Percentiles rank a stretch among this genome's conserved stretches.
phyloP scores from a whole-genome alignment of 92 coral and sea anemone genomes.

The Parazoanthus darwini region DNA sequence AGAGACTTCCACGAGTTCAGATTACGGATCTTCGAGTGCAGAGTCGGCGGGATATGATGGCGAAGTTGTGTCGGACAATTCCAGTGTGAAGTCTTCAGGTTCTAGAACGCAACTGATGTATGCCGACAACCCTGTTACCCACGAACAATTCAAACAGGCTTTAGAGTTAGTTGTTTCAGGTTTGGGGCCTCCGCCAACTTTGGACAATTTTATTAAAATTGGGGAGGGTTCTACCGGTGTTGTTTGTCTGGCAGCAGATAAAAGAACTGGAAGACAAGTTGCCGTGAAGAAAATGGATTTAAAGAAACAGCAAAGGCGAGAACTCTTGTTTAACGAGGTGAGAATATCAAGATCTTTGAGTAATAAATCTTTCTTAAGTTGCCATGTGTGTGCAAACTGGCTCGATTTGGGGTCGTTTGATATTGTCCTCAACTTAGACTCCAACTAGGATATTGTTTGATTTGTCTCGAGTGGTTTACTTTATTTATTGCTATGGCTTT shows the following conservation, averaged over 20 bases:
- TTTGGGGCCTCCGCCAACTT: constrained; percentile 73
- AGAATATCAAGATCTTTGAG: constrained; percentile 46
- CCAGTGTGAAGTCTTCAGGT: constrained; percentile 51
- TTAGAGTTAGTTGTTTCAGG: constrained; percentile 87
- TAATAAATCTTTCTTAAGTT: constrained; percentile 30
- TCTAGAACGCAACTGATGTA: constrained; percentile 94
- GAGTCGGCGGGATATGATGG: constrained; percentile 66
- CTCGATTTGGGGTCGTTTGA: not conserved
- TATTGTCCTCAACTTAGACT: not conserved
- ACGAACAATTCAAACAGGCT: constrained; percentile 93
- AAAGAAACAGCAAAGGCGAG: constrained; percentile 94
- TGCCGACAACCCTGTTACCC: constrained; percentile 91
- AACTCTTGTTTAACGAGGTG: constrained; percentile 97
- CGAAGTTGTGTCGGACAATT: constrained; percentile 59
- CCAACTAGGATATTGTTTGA: not conserved
- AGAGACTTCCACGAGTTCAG: constrained; percentile 79
- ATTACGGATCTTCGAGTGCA: constrained; percentile 89
- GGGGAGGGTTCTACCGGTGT: constrained; percentile 99
- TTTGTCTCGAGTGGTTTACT: constrained; percentile 11
- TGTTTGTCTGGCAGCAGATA: constrained; percentile 95
- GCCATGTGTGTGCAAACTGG: not conserved
- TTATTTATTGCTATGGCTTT: constrained; percentile 8
- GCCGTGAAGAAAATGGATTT: constrained; percentile 99
- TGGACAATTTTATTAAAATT: constrained; percentile 96
- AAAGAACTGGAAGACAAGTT: constrained; percentile 87